Base-by-base conservation (phyloP, 2,888 invertebrate species). In the Ferrisia virgata region DNA sequence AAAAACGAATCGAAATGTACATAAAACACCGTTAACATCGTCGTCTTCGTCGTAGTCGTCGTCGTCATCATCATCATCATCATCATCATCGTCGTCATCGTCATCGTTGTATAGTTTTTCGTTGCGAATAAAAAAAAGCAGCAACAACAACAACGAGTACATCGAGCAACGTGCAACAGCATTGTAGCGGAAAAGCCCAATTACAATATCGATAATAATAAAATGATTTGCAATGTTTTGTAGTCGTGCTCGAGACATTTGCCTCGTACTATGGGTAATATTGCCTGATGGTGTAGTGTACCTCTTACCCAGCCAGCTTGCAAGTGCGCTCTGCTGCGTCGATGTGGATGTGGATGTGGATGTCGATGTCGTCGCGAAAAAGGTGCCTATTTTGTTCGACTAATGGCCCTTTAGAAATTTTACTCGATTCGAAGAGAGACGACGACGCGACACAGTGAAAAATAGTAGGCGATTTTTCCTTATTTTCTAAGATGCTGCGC, bases 1-100 rank as follows among this genome's bases (percentile, higher is more conserved):
- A 79, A 79, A 79, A 79, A 43, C 79, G 43, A 79, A 79, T 79
- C 79, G 79, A 79, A 79, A 43, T 28, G 58, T 64, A 64, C 28
- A 64, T 79, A 79, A 79, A 79, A 79, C 43, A 79, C 79, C 79
- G 79, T 64, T 64, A 64, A 64, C 58, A 64, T 64, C 25, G 58
- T 64, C 58, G 53, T 53, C 5, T 8, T 53, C 8, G 18, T 53
- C 18, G 3, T 22, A 25, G 9, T 9, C 58, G n/a, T 28, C 22
- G 11, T 28, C 58, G 9, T 64, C 58, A 28, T 28, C 28, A 25
- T 43, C 43, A 13, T 43, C 25, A 25, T 64, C 58, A 22, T 53
- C 5, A 8, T 53, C 8, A 8, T 53, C 18, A 11, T 22, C 58
- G 9, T 9, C 58, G n/a, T 28, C 22, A 22, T 28, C 58, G 9